Evolutionary conservation across 2,888 invertebrate species (phyloP), one percentile per base, ranked within the genome.

Genomic region (Eupithecia subfuscata): DNA sequence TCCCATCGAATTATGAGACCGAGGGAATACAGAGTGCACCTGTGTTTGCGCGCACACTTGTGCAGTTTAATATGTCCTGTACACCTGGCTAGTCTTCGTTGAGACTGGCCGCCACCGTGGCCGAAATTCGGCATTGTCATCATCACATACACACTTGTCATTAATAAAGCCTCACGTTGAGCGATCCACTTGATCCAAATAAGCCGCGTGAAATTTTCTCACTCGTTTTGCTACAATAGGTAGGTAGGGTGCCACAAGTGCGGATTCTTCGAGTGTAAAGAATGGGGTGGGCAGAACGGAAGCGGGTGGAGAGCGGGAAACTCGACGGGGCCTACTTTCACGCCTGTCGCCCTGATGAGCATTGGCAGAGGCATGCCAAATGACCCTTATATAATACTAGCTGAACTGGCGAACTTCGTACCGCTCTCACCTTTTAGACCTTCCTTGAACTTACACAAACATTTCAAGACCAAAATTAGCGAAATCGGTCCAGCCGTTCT

Each of bases 311-410:
- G 34, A 70, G 73, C 40, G 73, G 82, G 92, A 90, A 89, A 85
- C 86, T 81, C 83, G 82, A 81, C 85, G 86, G 84, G 86, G 86
- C 88, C 91, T 90, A 90, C 91, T 90, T 91, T 90, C 88, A 87
- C 85, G 87, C 86, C 85, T 84, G 86, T 87, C 87, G 83, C 84
- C 80, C 82, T 91, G 90, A 89, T 88, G 89, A 89, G 87, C 86
- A 83, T 82, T 82, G 84, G 83, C 79, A 81, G 82, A 79, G 77
- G 80, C 75, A 75, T 75, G 80, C 75, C 72, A 79, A 83, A 81
- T 79, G 79, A 79, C 80, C 81, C 18, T 68, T 68, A 68, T 22
- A 68, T n/a, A n/a, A n/a, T n/a, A n/a, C n/a, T n/a, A n/a, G n/a
- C n/a, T n/a, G n/a, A n/a, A n/a, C n/a, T n/a, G n/a, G n/a, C n/a